Evolutionary conservation across 2,797 vertebrate genomes (phyloP), one percentile per base, ranked within the genome.

Genomic region (Acrocephalus scirpaceus): DNA sequence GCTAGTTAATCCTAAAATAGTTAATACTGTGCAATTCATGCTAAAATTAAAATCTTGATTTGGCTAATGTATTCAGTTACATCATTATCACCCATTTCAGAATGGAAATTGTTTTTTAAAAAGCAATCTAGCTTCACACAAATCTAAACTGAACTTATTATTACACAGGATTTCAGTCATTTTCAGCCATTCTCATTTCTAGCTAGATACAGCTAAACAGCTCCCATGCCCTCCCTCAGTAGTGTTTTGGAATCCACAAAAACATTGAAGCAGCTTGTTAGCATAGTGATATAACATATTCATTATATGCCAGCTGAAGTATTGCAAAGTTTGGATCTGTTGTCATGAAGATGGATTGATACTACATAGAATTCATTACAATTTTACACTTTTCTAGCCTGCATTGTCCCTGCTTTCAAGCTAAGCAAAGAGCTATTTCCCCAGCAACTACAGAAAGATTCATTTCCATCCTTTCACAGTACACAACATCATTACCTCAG

Each of bases 391-490:
- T 58, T 77, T 87, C 78, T 44, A 83, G 75, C 44, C 72, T 72
- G 47, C 56, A 75, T 69, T 91, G 91, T 96, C 20, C 42, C 72
- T 75, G 57, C 50, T 78, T 91, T 88, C 84, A 88, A 88, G 61
- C 57, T 88, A 75, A 86, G 79, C 67, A 65, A 81, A 92, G 83
- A 93, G 64, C 77, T 87, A 78, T 93, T 95, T 95, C 86, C 88
- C 92, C 83, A 96, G 90, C 40, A 70, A 61, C 71, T 84, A 64
- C 2, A 8, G 83, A 94, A 86, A 11, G 4, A 95, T 93, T 93
- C 44, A 88, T 93, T 92, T 93, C 75, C 16, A 16, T 80, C 58
- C 75, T 91, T 96, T 92, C 74, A 78, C 92, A 86, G 82, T 29
- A 66, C 47, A 89, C 83, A 92, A 61, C 83, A 88, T 69, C 57